Base-by-base conservation (phyloP, 1,140 invertebrate genomes). In the Carcinoscorpius rotundicauda region DNA sequence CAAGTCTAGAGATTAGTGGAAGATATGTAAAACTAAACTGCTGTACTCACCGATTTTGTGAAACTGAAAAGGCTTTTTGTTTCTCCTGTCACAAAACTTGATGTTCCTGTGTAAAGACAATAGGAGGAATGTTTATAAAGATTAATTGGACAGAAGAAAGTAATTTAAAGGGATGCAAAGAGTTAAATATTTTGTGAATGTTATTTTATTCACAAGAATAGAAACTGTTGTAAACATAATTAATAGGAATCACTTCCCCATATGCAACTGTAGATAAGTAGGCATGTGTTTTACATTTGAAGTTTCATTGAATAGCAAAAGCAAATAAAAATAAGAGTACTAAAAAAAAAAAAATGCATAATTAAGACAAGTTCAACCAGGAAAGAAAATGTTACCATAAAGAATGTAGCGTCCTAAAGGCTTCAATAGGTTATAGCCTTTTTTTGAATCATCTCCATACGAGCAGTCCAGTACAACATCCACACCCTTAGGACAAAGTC, bases 361-460 rank as follows among this genome's bases (percentile, higher is more conserved):
- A 9, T 55, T 55, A 55, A 55, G 8, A n/a, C 53, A 55, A 9
- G 8, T 55, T 55, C 8, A 1, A 8, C 3, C 1, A 9, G n/a
- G 53, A 9, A n/a, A 55, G 53, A 6, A 9, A n/a, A 52, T 65
- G 73, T 74, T 79, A 85, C 85, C 88, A 79, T 89, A 94, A 49
- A 93, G 82, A 70, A 93, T 84, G 75, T 93, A 93, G 81, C 84
- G 87, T 74, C 91, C 91, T 86, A 93, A 88, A 0, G 91, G 89
- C 76, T 91, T 92, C 58, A 94, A 80, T 11, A 93, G 79, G 57
- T 81, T 82, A 72, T 91, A 89, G 50, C 90, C 89, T 72, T 78
- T 79, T 57, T 87, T 88, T 74, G 88, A 89, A 76, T 94, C 90
- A 71, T 93, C 89, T 8, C 90, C 89, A 75, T 88, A 91, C 58